These are phyloP conservation scores for Leistus spinibarbis DNA, from an alignment of 2,888 invertebrate species.

Conservation along the genomic window DNA sequence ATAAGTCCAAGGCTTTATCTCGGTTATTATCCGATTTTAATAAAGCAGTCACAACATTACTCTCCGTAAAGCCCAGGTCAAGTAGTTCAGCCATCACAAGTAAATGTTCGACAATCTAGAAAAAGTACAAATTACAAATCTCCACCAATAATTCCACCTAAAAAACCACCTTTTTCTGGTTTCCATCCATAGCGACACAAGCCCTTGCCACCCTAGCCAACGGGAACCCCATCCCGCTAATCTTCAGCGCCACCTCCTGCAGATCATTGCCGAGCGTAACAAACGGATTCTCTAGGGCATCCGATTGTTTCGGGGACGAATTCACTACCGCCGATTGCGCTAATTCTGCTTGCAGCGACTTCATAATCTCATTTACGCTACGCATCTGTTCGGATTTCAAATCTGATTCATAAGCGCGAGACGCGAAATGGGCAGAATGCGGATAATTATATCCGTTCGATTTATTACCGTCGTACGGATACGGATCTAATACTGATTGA, in stretches of 20 bases:
- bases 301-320: constrained; percentile 41
- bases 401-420: neutral
- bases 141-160: neutral
- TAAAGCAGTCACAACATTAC: constrained; percentile 74
- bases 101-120: constrained; percentile 80
- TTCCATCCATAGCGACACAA: constrained; percentile 75
- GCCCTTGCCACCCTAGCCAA: constrained; percentile 79
- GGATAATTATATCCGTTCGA: neutral
- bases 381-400: constrained; percentile 46
- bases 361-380: constrained; percentile 77
- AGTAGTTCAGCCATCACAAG: constrained; percentile 77
- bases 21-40: constrained; percentile 79
- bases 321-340: constrained; percentile 43
- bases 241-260: constrained; percentile 72
- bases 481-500: constrained; percentile 28
- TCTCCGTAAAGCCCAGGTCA: constrained; percentile 83
- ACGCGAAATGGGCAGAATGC: neutral
- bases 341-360: constrained; percentile 74
- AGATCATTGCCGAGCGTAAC: constrained; percentile 60
- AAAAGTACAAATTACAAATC: neutral
- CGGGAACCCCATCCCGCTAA: constrained; percentile 89
- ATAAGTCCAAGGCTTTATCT: constrained; percentile 83
- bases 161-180: constrained; percentile 79
- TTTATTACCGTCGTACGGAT: constrained; percentile 8
- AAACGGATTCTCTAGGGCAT: constrained; percentile 54